Base-by-base conservation (phyloP, 2,888 invertebrate species). In the Ennomos erosarius region DNA sequence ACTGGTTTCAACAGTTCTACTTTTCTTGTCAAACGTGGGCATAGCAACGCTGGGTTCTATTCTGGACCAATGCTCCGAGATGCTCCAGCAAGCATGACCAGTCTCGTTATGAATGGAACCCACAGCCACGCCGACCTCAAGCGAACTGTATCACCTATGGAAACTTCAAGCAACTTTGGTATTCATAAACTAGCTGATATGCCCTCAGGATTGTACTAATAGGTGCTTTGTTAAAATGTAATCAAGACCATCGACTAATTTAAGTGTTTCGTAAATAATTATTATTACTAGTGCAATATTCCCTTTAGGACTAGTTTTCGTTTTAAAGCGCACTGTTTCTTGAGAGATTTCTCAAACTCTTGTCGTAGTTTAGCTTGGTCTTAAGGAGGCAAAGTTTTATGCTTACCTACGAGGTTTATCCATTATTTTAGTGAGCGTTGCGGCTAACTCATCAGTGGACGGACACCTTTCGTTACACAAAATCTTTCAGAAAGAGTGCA, bases 151-250 rank as follows among this genome's bases (percentile, higher is more conserved):
- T 90, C 91, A 0, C 88, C 89, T 0, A 82, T 85, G 59, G 88
- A 87, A 8, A 65, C 72, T 42, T 84, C 85, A 4, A 85, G 79
- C 63, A 82, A 72, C 64, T 87, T 84, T 59, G 93, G 94, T 34
- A 80, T 88, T 37, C 93, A 94, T 54, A 96, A 96, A 89, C 92
- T 96, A 9, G 95, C 95, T 6, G 96, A 96, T 78, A 93, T 95
- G 85, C 95, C 95, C 65, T 96, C 96, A 44, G 96, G 96, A 55
- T 85, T 96, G 64, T 96, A 96, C 87, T 96, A 75, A 85, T 72
- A 63, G 59, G 59, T 71, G 65, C 62, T 74, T 70, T 56, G 34
- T 55, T 61, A 60, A 73, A 73, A 67, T 77, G 69, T 77, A 78
- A 79, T 83, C 78, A 84, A 81, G 83, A 92, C 91, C 91, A 92